Evolutionary conservation across 2,797 vertebrate genomes (phyloP), one percentile per base, ranked within the genome.

Genomic region (Ficedula albicollis): DNA sequence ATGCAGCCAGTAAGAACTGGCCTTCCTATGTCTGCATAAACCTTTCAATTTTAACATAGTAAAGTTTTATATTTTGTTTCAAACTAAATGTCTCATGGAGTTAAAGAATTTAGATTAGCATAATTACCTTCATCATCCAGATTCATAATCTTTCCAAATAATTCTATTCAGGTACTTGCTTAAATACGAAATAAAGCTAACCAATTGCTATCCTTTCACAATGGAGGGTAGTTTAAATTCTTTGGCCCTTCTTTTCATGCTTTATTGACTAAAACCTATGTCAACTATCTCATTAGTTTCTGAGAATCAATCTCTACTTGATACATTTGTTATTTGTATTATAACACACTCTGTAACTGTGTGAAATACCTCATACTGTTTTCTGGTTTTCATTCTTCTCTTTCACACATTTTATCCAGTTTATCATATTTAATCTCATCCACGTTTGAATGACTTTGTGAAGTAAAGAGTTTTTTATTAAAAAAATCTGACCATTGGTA

Each of bases 261-360:
- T 56, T 78, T 59, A 39, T 70, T 74, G 70, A 51, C 27, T 23
- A 26, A 89, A 75, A 34, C 5, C 8, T 80, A 10, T 36, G 16
- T 32, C 38, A 59, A 55, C 7, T 7, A 32, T 23, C 20, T 59
- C 29, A 63, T 20, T 5, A 15, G 15, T 60, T 87, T 81, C 55
- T 59, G 54, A 48, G 34, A 44, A 34, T 48, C 6, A 22, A 21
- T 34, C 6, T 68, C 9, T 39, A 17, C 11, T 34, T 55, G 25
- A 69, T 30, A 48, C 17, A 59, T 70, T 63, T 63, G 5, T 70
- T 5, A 67, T 51, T 70, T 73, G 32, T 68, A 4, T 44, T 29
- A 38, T 4, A 70, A 9, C n/a, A 10, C 1, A 4, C 3, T 13
- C 20, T 39, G 2, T 46, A 64, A 51, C 4, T 21, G 1, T 41